Evolutionary conservation across 2,797 vertebrate species (phyloP).

Genomic region (Tolypeutes matacus): DNA sequence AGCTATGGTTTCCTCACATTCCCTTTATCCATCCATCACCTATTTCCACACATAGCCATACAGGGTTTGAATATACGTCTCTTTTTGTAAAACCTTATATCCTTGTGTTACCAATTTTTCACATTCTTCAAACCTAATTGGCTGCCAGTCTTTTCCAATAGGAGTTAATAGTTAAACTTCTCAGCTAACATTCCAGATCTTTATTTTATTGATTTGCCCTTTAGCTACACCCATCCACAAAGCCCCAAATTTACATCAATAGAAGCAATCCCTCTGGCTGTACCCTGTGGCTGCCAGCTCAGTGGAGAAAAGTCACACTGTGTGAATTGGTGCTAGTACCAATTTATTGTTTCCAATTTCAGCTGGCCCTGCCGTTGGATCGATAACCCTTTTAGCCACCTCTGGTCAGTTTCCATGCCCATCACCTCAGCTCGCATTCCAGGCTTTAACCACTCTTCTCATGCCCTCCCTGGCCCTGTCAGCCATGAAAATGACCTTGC

Average conservation of each 20-base stretch:
- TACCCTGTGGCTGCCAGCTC: background rate
- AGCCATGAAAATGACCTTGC: constrained; percentile 19
- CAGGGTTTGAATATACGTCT: background rate
- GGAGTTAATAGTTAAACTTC: constrained; percentile 43
- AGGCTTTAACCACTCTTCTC: background rate
- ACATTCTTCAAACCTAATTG: background rate
- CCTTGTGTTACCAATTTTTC: background rate
- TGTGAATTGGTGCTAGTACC: background rate
- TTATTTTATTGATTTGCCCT: constrained; percentile 33
- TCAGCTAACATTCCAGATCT: background rate
- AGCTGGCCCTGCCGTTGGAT: background rate
- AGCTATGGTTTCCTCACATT: background rate
- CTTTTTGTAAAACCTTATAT: background rate
- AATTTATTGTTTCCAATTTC: background rate
- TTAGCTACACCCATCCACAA: background rate
- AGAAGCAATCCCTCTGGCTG: background rate
- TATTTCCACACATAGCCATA: background rate
- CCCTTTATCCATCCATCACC: background rate
- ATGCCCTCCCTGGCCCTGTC: background rate
- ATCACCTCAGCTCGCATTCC: background rate
- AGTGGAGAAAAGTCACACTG: background rate
- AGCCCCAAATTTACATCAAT: background rate
- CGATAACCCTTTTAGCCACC: background rate
- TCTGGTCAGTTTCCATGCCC: background rate
- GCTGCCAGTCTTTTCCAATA: background rate